Base-by-base conservation (phyloP, 2,888 invertebrate genomes). In the Leptinotarsa rubiginosa region DNA sequence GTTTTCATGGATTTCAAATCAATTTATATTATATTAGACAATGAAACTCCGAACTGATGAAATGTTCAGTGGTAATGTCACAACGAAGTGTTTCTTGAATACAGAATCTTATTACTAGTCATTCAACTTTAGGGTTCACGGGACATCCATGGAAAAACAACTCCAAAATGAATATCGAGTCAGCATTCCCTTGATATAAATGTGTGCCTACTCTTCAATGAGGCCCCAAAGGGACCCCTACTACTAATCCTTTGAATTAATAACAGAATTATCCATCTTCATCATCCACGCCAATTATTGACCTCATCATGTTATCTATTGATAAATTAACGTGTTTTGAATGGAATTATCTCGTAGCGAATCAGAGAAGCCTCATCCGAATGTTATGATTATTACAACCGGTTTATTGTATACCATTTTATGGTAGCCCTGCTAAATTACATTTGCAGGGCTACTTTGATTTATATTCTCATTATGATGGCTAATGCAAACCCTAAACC, bases 241-340 rank as follows among this genome's bases (percentile, higher is more conserved):
- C 7, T 31, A 1, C 31, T 7, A 31, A 31, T 7, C 31, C 31
- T 31, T 49, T 22, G 13, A 22, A 20, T 20, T 22, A 12, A 20
- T 56, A 56, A 56, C 20, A 13, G 3, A 56, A 56, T 56, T 56
- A 56, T 18, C 56, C 12, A 56, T 20, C 54, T 56, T 20, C 54
- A 56, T 56, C 54, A 56, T 56, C 56, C 56, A 56, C 20, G 22
- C 56, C 56, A 56, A 62, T 62, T 62, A 31, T 31, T 62, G 62
- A 31, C 62, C 31, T 31, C 62, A 62, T 62, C 31, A 62, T 31
- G n/a, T n/a, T 62, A 62, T 62, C 62, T 62, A 62, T 31, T 62
- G 31, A 62, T 62, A n/a, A 31, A 62, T 62, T 15, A 62, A n/a
- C n/a, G 25, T 62, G 31, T 62, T 62, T 62, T 62, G 62, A 25